Evolutionary conservation across 1,140 invertebrate species (phyloP).

Genomic region (Psilanteris sp.): DNA sequence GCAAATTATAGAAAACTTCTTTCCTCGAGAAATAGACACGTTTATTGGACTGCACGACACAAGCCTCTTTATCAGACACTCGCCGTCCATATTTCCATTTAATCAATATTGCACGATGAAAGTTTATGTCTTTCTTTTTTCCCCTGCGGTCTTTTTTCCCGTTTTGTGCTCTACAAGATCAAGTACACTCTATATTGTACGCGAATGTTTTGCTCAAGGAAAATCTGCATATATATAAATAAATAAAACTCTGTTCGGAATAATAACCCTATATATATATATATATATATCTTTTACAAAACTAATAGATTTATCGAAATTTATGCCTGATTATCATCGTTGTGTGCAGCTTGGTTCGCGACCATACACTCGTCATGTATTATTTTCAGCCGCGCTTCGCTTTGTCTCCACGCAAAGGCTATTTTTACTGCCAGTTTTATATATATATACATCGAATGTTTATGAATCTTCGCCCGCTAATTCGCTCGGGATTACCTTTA

Average conservation of each 20-base stretch:
- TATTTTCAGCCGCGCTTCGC: slow-evolving; percentile 14
- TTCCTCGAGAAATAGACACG: no score
- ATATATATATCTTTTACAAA: no score
- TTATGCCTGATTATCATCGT: slow-evolving; percentile 28
- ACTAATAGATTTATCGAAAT: slow-evolving; percentile 44
- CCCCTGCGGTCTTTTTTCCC: slow-evolving; percentile 3
- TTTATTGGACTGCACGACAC: no score
- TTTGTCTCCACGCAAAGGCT: no score
- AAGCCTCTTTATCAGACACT: neutral
- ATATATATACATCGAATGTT: slow-evolving; percentile 10
- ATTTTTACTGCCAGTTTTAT: slow-evolving; percentile 8
- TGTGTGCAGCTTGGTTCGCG: slow-evolving; percentile 4
- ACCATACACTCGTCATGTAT: slow-evolving; percentile 27
- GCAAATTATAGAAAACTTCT: no score
- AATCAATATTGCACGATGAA: slow-evolving; percentile 38
- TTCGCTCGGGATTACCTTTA: neutral
- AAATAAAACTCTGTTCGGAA: slow-evolving; percentile 48
- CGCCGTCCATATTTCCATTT: slow-evolving; percentile 12
- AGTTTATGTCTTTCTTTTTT: slow-evolving; percentile 9
- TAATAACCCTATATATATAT: no score
- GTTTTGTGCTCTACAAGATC: slow-evolving; percentile 30
- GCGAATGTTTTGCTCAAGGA: slow-evolving; percentile 9
- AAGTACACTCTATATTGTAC: slow-evolving; percentile 29
- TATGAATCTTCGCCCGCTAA: slow-evolving; percentile 3
- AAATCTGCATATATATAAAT: slow-evolving; percentile 23